Base-by-base conservation (phyloP, 2,113 vertebrate genomes). In the Notothenia coriiceps region DNA sequence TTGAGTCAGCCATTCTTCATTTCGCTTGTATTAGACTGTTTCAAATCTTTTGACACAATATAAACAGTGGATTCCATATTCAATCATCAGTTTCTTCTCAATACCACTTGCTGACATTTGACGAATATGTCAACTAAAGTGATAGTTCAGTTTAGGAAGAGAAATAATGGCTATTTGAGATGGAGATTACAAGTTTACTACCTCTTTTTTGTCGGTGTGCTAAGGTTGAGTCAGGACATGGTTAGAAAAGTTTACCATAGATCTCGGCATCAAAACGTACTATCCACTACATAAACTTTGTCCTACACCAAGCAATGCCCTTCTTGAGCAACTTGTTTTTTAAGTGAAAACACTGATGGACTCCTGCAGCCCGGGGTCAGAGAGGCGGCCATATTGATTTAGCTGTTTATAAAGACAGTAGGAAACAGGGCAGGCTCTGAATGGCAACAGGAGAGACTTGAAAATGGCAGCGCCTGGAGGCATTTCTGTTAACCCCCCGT, bases 311-410 rank as follows among this genome's bases (percentile, higher is more conserved):
- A 51, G 73, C 56, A 2, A 18, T 76, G 80, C 65, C 73, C 81
- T 70, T 84, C 72, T 33, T 52, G 40, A 52, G 25, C 56, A 77
- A 57, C 71, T 44, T 56, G 77, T 70, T 75, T 80, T 77, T 68
- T 81, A 82, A 85, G 73, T 52, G 66, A 86, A 51, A 76, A 69
- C 50, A 55, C 67, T 59, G 83, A 85, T 79, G 68, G 64, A 57
- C 54, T 85, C 51, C 54, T 71, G 25, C 65, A 17, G 74, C 81
- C 50, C 2, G 0, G 61, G 83, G 83, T 89, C 77, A 79, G 80
- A 86, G 10, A 60, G 29, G 83, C 1, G 59, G 85, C 85, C 80
- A 77, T 88, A 89, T 91, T 89, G 91, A 91, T 89, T 91, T 77
- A 69, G 10, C 86, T 84, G 66, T 81, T 88, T 88, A 80, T 82